A percentile compares a stretch with the other conserved stretches of the same genome.
Conservation (phyloP, 2,797 vertebrate genomes). For the Tympanoctomys barrerae region DNA sequence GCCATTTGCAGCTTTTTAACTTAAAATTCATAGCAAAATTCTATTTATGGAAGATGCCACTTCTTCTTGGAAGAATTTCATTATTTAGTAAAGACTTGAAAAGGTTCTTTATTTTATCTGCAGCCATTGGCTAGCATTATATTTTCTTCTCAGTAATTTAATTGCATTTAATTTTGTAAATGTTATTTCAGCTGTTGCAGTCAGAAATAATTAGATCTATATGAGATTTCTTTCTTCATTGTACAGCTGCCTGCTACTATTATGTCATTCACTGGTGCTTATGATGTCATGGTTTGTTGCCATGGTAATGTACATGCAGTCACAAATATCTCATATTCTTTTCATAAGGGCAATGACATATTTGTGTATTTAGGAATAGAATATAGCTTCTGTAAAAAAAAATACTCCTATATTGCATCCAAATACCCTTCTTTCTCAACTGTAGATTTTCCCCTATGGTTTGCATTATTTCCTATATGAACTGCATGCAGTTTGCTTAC, state of each 20-base stretch:
- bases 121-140: neutral
- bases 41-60: neutral
- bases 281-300: slow-evolving; percentile 74
- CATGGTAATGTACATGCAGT: slow-evolving; percentile 30
- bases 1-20: neutral
- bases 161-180: slow-evolving; percentile 54
- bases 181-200: slow-evolving; percentile 65
- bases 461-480: slow-evolving; percentile 44
- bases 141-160: slow-evolving; percentile 58
- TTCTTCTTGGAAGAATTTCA: slow-evolving; percentile 27
- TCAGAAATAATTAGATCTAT: slow-evolving; percentile 52
- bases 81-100: slow-evolving; percentile 37
- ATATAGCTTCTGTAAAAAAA: slow-evolving; percentile 35
- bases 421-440: neutral
- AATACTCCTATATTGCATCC: neutral
- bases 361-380: slow-evolving; percentile 45
- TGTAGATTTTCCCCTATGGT: neutral
- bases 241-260: slow-evolving; percentile 53
- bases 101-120: slow-evolving; percentile 32
- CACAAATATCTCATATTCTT: slow-evolving; percentile 68
- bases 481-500: neutral
- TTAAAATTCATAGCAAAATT: slow-evolving; percentile 10
- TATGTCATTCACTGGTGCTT: slow-evolving; percentile 53
- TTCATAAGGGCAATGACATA: slow-evolving; percentile 60
- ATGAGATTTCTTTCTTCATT: slow-evolving; percentile 49